phyloP scores from a whole-genome alignment of 2,113 vertebrate species.

The Bos indicus region DNA sequence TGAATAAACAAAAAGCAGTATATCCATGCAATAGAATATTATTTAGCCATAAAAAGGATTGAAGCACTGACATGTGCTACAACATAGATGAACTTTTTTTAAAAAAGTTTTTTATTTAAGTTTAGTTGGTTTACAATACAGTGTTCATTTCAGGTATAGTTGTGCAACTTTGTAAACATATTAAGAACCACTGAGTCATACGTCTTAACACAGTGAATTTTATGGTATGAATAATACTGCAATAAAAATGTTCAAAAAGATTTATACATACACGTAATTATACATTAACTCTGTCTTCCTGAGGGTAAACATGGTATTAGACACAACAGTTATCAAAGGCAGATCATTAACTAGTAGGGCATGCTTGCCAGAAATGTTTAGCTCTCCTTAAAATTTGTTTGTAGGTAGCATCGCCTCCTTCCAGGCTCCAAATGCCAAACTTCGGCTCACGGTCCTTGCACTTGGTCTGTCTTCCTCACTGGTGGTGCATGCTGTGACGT shows the following conservation, averaged over 20 bases:
- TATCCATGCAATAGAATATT: background rate
- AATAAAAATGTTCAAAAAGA: background rate
- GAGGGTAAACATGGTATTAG: background rate
- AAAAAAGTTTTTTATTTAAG: background rate
- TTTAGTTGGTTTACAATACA: background rate
- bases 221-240: background rate
- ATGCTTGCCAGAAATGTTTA: background rate
- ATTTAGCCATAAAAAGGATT: background rate
- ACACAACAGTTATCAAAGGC: background rate
- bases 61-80: background rate
- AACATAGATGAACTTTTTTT: background rate
- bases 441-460: slow-evolving; percentile 72
- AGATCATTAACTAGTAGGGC: background rate
- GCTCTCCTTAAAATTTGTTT: slow-evolving; percentile 16
- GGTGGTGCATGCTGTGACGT: slow-evolving; percentile 77
- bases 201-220: background rate
- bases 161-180: background rate
- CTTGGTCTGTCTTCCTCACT: slow-evolving; percentile 77
- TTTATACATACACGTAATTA: background rate
- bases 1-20: background rate
- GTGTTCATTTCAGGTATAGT: background rate
- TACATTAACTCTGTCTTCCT: background rate
- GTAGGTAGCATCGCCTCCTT: slow-evolving; percentile 79
- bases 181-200: background rate
- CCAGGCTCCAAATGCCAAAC: slow-evolving; percentile 72